Evolutionary conservation across 2,797 vertebrate genomes (phyloP).

Genomic region (Odontamblyopus rebecca): DNA sequence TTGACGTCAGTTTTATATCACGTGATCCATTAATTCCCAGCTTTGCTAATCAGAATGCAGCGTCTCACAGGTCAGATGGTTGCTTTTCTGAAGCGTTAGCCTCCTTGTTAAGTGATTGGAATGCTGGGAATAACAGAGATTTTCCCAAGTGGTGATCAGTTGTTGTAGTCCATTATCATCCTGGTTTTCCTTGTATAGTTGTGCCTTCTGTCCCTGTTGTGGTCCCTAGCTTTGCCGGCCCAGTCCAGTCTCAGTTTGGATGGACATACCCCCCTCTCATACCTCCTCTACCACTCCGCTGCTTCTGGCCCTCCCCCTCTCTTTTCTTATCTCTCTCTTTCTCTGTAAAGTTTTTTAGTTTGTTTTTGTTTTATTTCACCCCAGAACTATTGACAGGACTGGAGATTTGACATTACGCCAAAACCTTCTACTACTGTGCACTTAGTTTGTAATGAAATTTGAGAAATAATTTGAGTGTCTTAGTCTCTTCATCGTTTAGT

Average conservation of each 20-base stretch:
- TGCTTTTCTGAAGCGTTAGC: neutral
- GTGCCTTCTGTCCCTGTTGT: constrained; percentile 1
- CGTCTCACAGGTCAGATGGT: neutral
- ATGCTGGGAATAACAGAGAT: neutral
- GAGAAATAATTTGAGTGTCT: too few relatives aligned
- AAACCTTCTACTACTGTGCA: too few relatives aligned
- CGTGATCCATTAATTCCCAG: neutral
- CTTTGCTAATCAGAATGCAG: neutral
- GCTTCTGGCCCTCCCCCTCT: constrained; percentile 30
- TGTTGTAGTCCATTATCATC: neutral
- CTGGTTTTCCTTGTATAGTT: neutral
- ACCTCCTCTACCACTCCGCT: constrained; percentile 25
- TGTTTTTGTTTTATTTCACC: constrained; percentile 1
- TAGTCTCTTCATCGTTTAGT: too few relatives aligned
- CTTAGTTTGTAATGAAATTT: too few relatives aligned
- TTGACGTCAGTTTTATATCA: neutral
- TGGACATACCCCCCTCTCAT: constrained; percentile 15
- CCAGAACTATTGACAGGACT: constrained; percentile 11
- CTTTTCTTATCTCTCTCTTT: constrained; percentile 6
- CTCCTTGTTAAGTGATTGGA: neutral
- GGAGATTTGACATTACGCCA: neutral
- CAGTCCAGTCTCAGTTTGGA: constrained; percentile 10
- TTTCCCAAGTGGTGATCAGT: neutral
- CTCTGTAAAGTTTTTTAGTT: neutral
- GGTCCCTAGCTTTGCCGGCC: constrained; percentile 15